Conservation (phyloP, 2,113 vertebrate genomes). For the Sinocyclocheilus maitianheensis region DNA sequence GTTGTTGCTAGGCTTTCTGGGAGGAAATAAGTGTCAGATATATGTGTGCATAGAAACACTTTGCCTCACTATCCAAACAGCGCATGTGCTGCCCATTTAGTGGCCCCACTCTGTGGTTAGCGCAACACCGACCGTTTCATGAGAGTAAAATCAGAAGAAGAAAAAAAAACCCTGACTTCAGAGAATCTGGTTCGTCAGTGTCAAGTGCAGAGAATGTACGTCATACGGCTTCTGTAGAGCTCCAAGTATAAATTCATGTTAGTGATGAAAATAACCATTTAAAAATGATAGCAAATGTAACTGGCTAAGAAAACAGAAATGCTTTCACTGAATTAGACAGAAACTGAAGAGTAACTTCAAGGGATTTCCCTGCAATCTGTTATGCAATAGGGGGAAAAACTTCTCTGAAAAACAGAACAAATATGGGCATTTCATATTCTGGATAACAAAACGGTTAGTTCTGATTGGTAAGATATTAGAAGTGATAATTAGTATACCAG, state of each 20-base stretch:
- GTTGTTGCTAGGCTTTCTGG: slow-evolving; percentile 63
- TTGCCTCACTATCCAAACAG: slow-evolving; percentile 64
- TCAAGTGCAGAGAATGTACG: not conserved
- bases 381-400: not conserved
- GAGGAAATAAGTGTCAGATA: slow-evolving; percentile 68
- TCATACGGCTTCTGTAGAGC: not conserved
- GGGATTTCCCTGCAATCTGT: not conserved
- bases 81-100: not conserved
- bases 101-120: slow-evolving; percentile 63
- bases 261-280: not conserved
- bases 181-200: too few species aligned
- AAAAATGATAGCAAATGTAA: not conserved
- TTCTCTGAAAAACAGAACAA: not conserved
- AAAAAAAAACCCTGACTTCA: too few species aligned
- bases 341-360: not conserved
- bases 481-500: too few species aligned
- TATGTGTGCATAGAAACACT: not conserved
- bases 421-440: not conserved
- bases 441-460: not conserved
- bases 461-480: too few species aligned
- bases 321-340: not conserved
- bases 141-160: not conserved
- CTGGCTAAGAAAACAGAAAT: not conserved
- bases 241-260: not conserved
- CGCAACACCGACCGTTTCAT: not conserved